These are phyloP conservation scores for Anoplopoma fimbria DNA, from an alignment of 2,113 vertebrate genomes.

Conservation along the genomic window DNA sequence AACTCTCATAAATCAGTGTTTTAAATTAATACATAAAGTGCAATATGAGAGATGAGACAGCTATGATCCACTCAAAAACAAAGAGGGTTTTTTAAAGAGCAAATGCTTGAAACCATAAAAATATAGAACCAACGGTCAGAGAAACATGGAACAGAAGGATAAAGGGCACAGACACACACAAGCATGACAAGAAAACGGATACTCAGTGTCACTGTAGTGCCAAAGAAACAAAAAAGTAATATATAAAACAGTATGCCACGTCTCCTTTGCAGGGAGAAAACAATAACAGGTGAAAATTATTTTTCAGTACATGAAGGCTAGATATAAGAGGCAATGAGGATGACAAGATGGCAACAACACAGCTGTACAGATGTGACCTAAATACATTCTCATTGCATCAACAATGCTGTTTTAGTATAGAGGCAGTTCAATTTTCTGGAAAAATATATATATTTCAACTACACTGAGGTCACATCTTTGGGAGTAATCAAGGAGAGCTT, in stretches of 20 bases:
- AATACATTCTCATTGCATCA: slow-evolving; percentile 81
- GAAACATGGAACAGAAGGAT: neutral
- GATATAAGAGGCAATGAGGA: slow-evolving; percentile 49
- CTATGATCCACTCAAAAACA: slow-evolving; percentile 22
- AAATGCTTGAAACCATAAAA: slow-evolving; percentile 26
- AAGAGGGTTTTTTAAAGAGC: slow-evolving; percentile 1
- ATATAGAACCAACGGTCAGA: slow-evolving; percentile 1
- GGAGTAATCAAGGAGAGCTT: slow-evolving; percentile 56
- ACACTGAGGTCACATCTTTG: slow-evolving; percentile 70
- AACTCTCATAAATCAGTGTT: slow-evolving; percentile 51
- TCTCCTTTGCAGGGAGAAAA: neutral
- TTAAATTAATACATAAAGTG: slow-evolving; percentile 71
- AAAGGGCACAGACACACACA: slow-evolving; percentile 8
- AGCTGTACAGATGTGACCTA: slow-evolving; percentile 66
- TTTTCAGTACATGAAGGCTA: slow-evolving; percentile 59
- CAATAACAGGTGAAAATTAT: slow-evolving; percentile 30
- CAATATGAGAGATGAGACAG: slow-evolving; percentile 40
- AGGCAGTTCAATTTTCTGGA: slow-evolving; percentile 72
- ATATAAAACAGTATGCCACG: slow-evolving; percentile 3
- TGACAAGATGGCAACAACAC: slow-evolving; percentile 53
- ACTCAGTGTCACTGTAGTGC: slow-evolving; percentile 28
- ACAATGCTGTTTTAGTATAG: slow-evolving; percentile 68
- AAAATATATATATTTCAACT: slow-evolving; percentile 63
- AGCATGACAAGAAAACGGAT: slow-evolving; percentile 14
- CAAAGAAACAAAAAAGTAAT: slow-evolving; percentile 17